These are phyloP conservation scores for Genyomyrus donnyi DNA, from an alignment of 2,113 vertebrate genomes.

Conservation along the genomic window DNA sequence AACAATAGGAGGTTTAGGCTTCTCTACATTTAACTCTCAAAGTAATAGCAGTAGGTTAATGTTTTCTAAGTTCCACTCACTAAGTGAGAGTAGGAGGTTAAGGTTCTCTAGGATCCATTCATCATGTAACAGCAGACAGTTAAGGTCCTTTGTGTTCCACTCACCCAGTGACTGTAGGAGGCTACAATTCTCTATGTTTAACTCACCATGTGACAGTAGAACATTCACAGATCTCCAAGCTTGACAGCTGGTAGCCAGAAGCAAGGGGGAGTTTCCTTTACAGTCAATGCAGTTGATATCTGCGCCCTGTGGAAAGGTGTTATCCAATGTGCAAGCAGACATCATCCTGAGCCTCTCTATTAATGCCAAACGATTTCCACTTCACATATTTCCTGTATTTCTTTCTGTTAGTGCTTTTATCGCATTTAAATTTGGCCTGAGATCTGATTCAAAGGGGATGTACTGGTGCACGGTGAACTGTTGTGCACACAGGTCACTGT, in stretches of 20 bases:
- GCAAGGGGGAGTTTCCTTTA: slow-evolving; percentile 72
- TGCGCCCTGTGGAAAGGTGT: slow-evolving; percentile 58
- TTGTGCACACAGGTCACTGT: too few species aligned
- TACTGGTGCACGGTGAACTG: too few species aligned
- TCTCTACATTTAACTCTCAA: neutral
- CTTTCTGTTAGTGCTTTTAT: neutral
- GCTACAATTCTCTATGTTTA: neutral
- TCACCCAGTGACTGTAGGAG: neutral
- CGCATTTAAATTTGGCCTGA: neutral
- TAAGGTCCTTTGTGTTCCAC: neutral
- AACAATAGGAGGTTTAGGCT: neutral
- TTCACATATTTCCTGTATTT: too few species aligned
- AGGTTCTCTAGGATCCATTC: slow-evolving; percentile 32
- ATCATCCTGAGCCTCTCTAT: neutral
- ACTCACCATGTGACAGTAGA: slow-evolving; percentile 28
- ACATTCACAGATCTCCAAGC: slow-evolving; percentile 79
- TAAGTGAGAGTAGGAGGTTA: slow-evolving; percentile 37
- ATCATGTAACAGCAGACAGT: slow-evolving; percentile 12
- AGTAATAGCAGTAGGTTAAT: neutral
- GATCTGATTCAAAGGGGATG: neutral
- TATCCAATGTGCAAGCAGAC: neutral
- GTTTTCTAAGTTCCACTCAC: neutral
- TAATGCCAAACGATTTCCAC: neutral
- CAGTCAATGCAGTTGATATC: slow-evolving; percentile 70
- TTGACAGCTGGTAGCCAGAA: slow-evolving; percentile 72